Evolutionary conservation across 30 jellyfish, hydroid and myxozoan genomes (phyloP).

Genomic region (Hydractinia symbiolongicarpus): DNA sequence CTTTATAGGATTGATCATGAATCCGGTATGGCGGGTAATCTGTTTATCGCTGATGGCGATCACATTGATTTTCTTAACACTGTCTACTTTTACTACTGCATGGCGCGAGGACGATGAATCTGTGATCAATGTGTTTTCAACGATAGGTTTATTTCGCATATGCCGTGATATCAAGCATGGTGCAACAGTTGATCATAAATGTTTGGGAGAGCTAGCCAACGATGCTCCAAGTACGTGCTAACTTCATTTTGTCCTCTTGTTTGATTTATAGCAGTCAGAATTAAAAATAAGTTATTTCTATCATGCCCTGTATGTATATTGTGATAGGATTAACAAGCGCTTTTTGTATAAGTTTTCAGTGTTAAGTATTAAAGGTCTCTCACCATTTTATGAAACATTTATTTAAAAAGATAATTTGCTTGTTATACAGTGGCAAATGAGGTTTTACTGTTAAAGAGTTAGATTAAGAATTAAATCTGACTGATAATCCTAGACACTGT

Average conservation of each 20-base stretch:
- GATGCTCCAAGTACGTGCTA: conserved; percentile 18
- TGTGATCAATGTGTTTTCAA: conserved; percentile 8
- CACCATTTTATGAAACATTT: no score
- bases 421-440: no score
- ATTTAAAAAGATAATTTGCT: no score
- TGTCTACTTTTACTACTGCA: conserved; percentile 9
- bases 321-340: no score
- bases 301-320: no score
- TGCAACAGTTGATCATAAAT: conserved; percentile 31
- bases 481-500: no score
- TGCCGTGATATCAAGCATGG: conserved; percentile 30
- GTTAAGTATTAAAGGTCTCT: no score
- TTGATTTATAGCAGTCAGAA: neutral
- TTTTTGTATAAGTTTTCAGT: no score
- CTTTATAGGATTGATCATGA: conserved; percentile 23
- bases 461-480: no score
- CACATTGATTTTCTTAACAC: conserved; percentile 10
- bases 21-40: conserved; percentile 28
- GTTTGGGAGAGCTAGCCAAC: conserved; percentile 31
- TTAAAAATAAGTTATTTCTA: neutral
- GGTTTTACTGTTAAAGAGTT: no score
- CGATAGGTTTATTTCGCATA: conserved; percentile 29
- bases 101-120: conserved; percentile 24
- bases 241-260: neutral
- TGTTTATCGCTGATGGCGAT: conserved; percentile 17